Evolutionary conservation across 2,113 vertebrate genomes (phyloP).

Genomic region (Clarias macrocephalus): DNA sequence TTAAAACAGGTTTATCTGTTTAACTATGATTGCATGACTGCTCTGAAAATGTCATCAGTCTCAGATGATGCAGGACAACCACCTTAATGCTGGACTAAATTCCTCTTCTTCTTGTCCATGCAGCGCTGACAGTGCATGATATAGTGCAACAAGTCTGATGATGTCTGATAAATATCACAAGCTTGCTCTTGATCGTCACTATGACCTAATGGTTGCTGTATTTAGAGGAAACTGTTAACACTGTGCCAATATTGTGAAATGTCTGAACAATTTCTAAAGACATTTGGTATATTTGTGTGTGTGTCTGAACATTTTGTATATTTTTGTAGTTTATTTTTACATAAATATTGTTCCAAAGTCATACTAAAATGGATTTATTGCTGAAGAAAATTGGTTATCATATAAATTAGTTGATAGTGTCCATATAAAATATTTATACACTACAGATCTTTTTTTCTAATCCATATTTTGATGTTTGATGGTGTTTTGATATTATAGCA

Average conservation of each 20-base stretch:
- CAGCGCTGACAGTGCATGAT: neutral
- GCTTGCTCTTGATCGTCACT: neutral
- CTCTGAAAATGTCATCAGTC: neutral
- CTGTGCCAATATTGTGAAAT: neutral
- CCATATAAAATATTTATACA: too few species aligned
- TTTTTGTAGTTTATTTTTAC: constrained; percentile 67
- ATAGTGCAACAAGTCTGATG: neutral
- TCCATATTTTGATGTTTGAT: neutral
- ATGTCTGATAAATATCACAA: neutral
- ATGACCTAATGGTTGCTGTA: constrained; percentile 45
- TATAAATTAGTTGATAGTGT: neutral
- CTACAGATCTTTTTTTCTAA: neutral
- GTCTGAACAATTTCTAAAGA: constrained; percentile 10
- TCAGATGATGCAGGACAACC: neutral
- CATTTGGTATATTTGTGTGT: constrained; percentile 41
- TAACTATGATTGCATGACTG: neutral
- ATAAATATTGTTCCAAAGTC: constrained; percentile 34
- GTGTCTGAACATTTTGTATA: constrained; percentile 43
- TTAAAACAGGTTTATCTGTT: neutral
- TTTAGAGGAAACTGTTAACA: constrained; percentile 14
- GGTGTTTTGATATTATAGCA: neutral
- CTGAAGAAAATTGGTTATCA: neutral
- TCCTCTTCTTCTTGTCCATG: neutral
- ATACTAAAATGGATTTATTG: neutral
- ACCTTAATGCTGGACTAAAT: constrained; percentile 26